A percentile compares a stretch with the other conserved stretches of the same genome.
These are phyloP conservation scores for Hippopotamyrus pictus DNA, from an alignment of 2,797 vertebrate species.

Conservation along the genomic window DNA sequence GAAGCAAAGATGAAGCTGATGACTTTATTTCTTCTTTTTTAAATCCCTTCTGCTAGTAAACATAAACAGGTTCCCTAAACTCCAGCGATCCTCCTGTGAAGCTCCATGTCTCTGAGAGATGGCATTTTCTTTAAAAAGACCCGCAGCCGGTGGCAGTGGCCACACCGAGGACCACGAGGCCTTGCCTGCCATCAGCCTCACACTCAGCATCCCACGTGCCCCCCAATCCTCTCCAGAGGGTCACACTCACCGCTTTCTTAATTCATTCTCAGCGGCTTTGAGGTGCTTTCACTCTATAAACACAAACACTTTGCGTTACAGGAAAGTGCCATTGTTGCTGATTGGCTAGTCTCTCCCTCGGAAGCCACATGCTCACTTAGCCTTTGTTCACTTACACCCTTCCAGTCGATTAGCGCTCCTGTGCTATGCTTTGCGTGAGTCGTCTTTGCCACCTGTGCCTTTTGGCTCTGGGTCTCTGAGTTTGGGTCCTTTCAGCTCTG, in stretches of 20 bases:
- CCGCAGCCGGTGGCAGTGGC: neutral
- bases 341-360: neutral
- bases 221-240: neutral
- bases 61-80: conserved; percentile 25
- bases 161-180: neutral
- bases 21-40: neutral
- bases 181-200: neutral
- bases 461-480: neutral
- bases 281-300: neutral
- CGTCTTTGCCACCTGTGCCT: neutral
- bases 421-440: neutral
- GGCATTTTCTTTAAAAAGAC: neutral
- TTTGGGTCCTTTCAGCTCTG: neutral
- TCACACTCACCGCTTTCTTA: neutral
- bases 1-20: neutral
- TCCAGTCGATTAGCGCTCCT: neutral
- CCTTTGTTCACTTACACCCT: neutral
- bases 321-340: neutral
- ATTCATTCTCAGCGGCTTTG: neutral
- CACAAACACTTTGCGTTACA: neutral
- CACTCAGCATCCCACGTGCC: neutral
- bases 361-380: neutral
- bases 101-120: neutral
- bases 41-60: neutral
- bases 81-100: neutral